A percentile compares a stretch with the other conserved stretches of the same genome.
Conservation (phyloP, 2,113 vertebrate species). For the Oreochromis tanganicae region DNA sequence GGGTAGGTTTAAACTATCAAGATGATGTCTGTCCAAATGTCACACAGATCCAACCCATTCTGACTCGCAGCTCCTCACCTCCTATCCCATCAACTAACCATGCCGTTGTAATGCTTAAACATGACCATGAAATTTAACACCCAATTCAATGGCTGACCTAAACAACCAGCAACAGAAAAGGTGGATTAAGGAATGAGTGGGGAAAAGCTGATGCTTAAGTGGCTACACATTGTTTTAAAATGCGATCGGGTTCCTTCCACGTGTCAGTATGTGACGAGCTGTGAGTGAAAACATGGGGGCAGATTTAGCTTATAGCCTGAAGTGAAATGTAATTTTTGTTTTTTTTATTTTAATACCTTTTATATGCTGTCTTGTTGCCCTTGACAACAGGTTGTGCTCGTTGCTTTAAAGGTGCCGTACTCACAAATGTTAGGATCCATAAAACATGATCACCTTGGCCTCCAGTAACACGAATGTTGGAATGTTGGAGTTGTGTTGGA, state of each 20-base stretch:
- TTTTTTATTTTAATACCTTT: background rate
- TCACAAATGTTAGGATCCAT: background rate
- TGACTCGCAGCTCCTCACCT: background rate
- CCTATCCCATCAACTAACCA: background rate
- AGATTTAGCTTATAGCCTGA: accelerated
- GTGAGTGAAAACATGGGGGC: background rate
- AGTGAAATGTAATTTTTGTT: accelerated
- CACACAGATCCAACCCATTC: accelerated
- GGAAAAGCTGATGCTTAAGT: accelerated
- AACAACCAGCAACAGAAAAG: background rate
- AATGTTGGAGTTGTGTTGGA: background rate
- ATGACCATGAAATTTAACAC: background rate
- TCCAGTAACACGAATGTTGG: background rate
- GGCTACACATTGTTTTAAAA: accelerated
- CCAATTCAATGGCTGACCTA: background rate
- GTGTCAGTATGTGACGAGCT: background rate
- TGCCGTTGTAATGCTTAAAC: background rate
- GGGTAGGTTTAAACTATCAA: background rate
- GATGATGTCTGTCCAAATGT: background rate
- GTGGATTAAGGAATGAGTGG: background rate
- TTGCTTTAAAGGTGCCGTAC: background rate
- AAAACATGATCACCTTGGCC: background rate
- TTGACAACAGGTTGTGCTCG: background rate
- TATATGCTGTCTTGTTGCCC: background rate
- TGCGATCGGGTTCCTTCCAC: background rate